These are phyloP conservation scores for Zaprionus taronus DNA, from an alignment of 1,140 invertebrate genomes.

Conservation along the genomic window DNA sequence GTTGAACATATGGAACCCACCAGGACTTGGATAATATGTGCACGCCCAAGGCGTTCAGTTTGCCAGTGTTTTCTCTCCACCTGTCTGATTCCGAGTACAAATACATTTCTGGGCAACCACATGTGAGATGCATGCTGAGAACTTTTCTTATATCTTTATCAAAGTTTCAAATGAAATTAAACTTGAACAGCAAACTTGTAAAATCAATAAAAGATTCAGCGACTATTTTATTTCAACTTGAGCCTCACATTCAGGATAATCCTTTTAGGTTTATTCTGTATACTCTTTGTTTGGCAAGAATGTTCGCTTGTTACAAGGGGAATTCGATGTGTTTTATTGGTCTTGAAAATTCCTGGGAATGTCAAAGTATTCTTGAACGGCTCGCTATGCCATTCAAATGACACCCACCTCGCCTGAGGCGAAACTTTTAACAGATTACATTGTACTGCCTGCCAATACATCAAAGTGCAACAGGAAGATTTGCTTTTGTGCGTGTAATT, in stretches of 20 bases:
- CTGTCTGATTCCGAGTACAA: slow-evolving; percentile 11
- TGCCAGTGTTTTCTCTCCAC: background rate
- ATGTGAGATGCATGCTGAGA: slow-evolving; percentile 19
- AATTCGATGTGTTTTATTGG: slow-evolving; percentile 12
- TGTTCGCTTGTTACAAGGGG: slow-evolving; percentile 13
- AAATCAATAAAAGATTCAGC: slow-evolving; percentile 2
- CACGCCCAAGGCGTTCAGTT: background rate
- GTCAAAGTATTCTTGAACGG: background rate
- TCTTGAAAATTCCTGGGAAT: slow-evolving; percentile 3
- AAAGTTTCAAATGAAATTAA: slow-evolving; percentile 3
- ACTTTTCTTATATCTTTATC: slow-evolving; percentile 15
- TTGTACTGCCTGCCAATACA: slow-evolving; percentile 10
- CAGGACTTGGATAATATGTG: slow-evolving; percentile 10
- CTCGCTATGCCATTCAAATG: background rate
- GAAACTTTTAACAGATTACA: slow-evolving; percentile 35
- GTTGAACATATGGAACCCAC: slow-evolving; percentile 32
- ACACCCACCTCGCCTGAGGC: background rate
- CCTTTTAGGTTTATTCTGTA: background rate
- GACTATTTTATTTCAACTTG: background rate
- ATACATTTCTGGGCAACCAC: background rate
- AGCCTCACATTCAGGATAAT: background rate
- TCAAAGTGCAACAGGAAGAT: slow-evolving; percentile 42
- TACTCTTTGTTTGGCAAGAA: background rate
- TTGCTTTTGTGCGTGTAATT: slow-evolving; percentile 36
- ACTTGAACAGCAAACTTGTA: background rate